Evolutionary conservation across 2,888 invertebrate genomes (phyloP).

Genomic region (Mechanitis mazaeus): DNA sequence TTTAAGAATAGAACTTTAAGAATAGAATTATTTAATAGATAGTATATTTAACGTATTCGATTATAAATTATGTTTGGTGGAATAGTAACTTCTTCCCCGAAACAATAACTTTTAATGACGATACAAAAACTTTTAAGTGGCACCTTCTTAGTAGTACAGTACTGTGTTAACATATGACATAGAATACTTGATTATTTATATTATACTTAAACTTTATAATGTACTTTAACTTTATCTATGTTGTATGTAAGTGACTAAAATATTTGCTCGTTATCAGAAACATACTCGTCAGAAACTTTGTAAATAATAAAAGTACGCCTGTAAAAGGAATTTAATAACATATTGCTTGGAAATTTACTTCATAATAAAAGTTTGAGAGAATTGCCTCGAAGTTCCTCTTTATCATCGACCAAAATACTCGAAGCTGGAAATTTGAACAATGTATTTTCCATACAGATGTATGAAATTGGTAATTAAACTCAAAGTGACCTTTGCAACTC

Average conservation of each 20-base stretch:
- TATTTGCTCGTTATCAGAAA: constrained; percentile 17
- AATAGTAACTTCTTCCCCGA: too few relatives aligned
- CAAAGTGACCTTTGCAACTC: neutral
- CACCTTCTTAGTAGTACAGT: too few relatives aligned
- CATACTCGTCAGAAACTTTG: constrained; percentile 19
- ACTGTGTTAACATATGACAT: too few relatives aligned
- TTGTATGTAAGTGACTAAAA: neutral
- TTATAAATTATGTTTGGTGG: too few relatives aligned
- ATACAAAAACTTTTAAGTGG: too few relatives aligned
- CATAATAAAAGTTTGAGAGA: constrained; percentile 37
- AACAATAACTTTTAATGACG: too few relatives aligned
- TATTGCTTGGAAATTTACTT: constrained; percentile 34
- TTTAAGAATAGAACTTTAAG: too few relatives aligned
- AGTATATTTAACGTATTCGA: too few relatives aligned
- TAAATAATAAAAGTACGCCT: constrained; percentile 31
- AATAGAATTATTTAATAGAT: too few relatives aligned
- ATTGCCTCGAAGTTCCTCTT: constrained; percentile 34
- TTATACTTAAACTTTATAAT: too few relatives aligned
- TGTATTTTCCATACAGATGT: constrained; percentile 10
- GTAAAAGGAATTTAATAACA: constrained; percentile 31
- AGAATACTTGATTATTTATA: too few relatives aligned
- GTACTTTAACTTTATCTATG: neutral
- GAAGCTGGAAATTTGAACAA: constrained; percentile 13
- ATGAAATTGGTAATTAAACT: constrained; percentile 6
- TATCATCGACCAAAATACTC: constrained; percentile 13